Evolutionary conservation across 1,140 invertebrate genomes (phyloP).

Genomic region (Penaeus chinensis): DNA sequence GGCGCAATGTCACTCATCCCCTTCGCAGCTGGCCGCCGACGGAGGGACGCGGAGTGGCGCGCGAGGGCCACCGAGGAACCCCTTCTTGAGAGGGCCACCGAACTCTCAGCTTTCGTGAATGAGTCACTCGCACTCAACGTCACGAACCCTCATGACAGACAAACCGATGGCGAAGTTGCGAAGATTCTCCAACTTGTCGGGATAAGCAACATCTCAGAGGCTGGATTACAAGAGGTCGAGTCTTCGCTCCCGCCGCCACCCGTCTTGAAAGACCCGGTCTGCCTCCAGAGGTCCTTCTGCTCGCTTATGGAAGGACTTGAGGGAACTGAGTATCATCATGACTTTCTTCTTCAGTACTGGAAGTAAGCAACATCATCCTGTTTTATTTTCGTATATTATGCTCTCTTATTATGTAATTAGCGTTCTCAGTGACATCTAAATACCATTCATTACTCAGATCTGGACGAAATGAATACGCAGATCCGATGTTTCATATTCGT

Average conservation of each 20-base stretch:
- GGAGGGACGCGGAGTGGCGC: not conserved
- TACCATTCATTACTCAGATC: too few species aligned
- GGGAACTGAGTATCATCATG: slow-evolving; percentile 18
- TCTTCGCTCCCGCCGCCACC: slow-evolving; percentile 15
- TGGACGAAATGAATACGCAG: too few species aligned
- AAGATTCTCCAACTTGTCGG: not conserved
- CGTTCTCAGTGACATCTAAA: too few species aligned
- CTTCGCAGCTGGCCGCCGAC: slow-evolving; percentile 21
- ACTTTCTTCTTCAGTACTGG: slow-evolving; percentile 38
- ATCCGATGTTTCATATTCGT: too few species aligned
- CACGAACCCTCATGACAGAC: not conserved
- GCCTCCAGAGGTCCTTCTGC: slow-evolving; percentile 42
- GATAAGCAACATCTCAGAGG: not conserved
- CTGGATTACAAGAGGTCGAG: slow-evolving; percentile 2
- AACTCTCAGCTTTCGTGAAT: not conserved
- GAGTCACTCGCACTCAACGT: too few species aligned
- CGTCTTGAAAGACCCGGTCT: slow-evolving; percentile 3
- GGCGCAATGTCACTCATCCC: slow-evolving; percentile 56
- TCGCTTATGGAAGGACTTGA: slow-evolving; percentile 40
- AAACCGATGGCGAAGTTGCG: slow-evolving; percentile 1
- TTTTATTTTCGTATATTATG: not conserved
- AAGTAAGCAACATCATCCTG: slow-evolving; percentile 17
- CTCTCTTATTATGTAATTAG: not conserved
- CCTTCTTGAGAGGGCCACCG: not conserved
- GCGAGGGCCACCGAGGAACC: too few species aligned